Base-by-base conservation (phyloP, 2,888 invertebrate species). In the Brachyptera putata region DNA sequence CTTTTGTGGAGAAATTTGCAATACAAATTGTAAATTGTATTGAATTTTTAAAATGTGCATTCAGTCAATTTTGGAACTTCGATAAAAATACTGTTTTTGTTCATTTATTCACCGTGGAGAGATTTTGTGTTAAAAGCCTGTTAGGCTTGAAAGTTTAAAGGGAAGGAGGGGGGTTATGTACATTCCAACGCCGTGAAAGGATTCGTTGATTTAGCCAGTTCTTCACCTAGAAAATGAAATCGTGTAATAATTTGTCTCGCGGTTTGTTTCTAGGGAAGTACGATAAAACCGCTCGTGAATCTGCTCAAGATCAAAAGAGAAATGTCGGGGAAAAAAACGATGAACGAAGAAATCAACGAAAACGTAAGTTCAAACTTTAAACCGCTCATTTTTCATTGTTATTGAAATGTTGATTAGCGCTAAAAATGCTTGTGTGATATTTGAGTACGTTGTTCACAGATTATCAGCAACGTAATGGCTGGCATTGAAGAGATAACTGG, bases 401-500 rank as follows among this genome's bases (percentile, higher is more conserved):
- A 11, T 4, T 4, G 5, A 5, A 9, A n/a, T 39, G n/a, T n/a
- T n/a, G n/a, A n/a, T n/a, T n/a, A n/a, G n/a, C n/a, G n/a, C n/a
- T n/a, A n/a, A n/a, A 3, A 39, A 16, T 11, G 3, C 16, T 13
- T 39, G 5, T 13, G 13, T 11, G 11, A 30, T 30, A 7, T 18
- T 16, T 26, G 9, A 39, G n/a, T 13, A 11, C 1, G 37, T 43
- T 61, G 16, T 65, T 70, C 34, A 13, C 67, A 79, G 77, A 71
- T 80, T 61, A 75, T 82, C 64, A 81, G 81, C 69, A 81, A 81
- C 68, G 69, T 80, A 61, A 80, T 82, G 79, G 79, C 80, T n/a
- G 82, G 80, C 4, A 72, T 83, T 22, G 82, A 83, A 69, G 80
- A 79, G 61, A 74, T 83, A 49, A 74, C 77, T 30, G 81, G 81